A percentile compares a stretch with the other conserved stretches of the same genome.
Conservation (phyloP, 2,888 invertebrate species). For the Nephrotoma flavescens region DNA sequence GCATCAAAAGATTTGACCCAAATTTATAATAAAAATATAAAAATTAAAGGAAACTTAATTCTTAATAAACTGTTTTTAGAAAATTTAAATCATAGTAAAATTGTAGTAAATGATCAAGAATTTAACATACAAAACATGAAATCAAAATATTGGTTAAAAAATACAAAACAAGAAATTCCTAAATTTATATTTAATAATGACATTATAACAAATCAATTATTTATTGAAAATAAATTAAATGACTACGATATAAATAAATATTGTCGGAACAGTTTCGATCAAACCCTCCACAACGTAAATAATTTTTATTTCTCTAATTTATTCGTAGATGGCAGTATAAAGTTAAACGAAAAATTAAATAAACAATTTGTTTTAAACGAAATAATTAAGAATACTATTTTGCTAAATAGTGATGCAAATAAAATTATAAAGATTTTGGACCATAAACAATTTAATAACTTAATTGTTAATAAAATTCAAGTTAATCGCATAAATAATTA, state of each 20-base stretch:
- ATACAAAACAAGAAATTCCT: not conserved
- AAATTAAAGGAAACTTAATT: not conserved
- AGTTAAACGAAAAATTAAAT: not conserved
- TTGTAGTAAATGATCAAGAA: not conserved
- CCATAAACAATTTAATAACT: not conserved
- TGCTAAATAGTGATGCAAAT: not conserved
- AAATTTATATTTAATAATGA: not conserved
- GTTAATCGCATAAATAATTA: not conserved
- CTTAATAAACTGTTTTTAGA: not conserved
- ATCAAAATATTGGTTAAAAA: not conserved
- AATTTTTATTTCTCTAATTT: not conserved
- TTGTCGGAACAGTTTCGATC: not conserved
- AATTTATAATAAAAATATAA: not conserved
- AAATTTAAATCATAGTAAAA: not conserved
- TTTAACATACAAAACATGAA: not conserved
- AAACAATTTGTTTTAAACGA: not conserved
- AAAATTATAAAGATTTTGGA: not conserved
- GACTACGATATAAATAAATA: not conserved
- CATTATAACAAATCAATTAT: not conserved
- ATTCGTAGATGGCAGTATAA: not conserved
- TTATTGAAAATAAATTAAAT: not conserved
- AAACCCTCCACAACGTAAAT: not conserved
- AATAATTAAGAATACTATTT: not conserved
- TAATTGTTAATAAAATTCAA: not conserved
- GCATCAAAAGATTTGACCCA: not conserved